phyloP scores from a whole-genome alignment of 2,888 invertebrate genomes.

The Sialis lutaria region DNA sequence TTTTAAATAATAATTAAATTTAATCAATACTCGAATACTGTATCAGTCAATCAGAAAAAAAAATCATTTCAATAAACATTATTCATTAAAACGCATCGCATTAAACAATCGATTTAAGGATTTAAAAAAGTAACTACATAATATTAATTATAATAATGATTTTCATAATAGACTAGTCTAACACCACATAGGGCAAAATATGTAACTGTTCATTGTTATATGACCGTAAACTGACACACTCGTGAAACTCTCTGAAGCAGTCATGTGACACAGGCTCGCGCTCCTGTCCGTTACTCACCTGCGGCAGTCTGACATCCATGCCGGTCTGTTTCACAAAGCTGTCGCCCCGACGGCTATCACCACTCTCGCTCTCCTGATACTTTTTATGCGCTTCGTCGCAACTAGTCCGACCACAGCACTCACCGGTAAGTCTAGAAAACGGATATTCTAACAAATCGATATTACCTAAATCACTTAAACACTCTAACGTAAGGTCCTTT shows the following conservation, averaged over 20 bases:
- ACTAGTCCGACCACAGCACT: not conserved
- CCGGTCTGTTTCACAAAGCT: not conserved
- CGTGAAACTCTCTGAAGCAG: constrained; percentile 82
- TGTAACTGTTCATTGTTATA: constrained; percentile 64
- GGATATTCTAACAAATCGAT: not conserved
- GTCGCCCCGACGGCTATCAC: not conserved
- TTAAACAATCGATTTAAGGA: too few species aligned
- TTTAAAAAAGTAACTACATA: not conserved
- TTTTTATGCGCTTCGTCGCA: constrained; percentile 12
- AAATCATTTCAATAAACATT: too few species aligned
- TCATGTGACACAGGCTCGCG: constrained; percentile 18
- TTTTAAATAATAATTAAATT: too few species aligned
- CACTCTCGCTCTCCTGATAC: constrained; percentile 18
- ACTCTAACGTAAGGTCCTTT: constrained; percentile 6
- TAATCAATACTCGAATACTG: too few species aligned
- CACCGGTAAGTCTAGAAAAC: not conserved
- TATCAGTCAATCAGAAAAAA: too few species aligned
- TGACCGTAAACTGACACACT: constrained; percentile 58
- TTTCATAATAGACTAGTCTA: constrained; percentile 33
- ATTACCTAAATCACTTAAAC: constrained; percentile 4
- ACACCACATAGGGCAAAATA: constrained; percentile 93
- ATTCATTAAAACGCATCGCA: too few species aligned
- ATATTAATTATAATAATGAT: not conserved
- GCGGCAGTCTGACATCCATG: not conserved
- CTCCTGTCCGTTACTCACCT: constrained; percentile 10